Evolutionary conservation across 2,888 invertebrate species (phyloP), one percentile per base, ranked within the genome.

Genomic region (Tetheella fluctuosa): DNA sequence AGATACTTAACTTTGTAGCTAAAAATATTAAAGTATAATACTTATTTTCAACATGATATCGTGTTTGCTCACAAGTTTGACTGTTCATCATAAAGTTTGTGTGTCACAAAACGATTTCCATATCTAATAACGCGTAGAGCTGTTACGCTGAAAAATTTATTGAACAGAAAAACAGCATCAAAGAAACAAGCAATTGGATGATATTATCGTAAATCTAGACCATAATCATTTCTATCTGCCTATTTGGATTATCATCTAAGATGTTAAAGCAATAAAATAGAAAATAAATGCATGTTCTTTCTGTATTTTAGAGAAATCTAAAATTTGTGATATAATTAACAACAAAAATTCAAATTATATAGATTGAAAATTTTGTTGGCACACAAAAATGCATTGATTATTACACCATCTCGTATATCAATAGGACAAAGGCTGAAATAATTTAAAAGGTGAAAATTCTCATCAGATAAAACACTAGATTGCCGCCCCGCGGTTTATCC

Each of bases 131-230:
- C 80, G 79, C 83, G 81, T 80, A 74, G 70, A 83, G 81, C 71
- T 81, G 79, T 80, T 79, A 64, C 76, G 77, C 77, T 82, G 88
- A 89, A 89, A 86, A 86, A 85, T 88, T 85, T 87, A 90, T 54
- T 83, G 84, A 77, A 74, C 77, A 71, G 79, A 87, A 88, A 87
- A 88, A 81, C 85, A 86, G 88, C 89, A 90, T 90, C 90, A 90
- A 90, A 90, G 89, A 74, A 84, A 75, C 69, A 71, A 66, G 67
- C 69, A 17, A 55, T 55, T 34, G 25, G 34, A 20, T 73, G 76
- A 81, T 76, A 79, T 79, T 80, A 68, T 76, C 80, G 75, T 86
- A 84, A 85, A 85, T 80, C 75, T 79, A 69, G 54, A 65, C 57
- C 59, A 66, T 71, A 69, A 76, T 74, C 71, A 73, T 72, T 74